A percentile compares a stretch with the other conserved stretches of the same genome.
phyloP scores from a whole-genome alignment of 2,797 vertebrate species.

The Phalanger gymnotis region DNA sequence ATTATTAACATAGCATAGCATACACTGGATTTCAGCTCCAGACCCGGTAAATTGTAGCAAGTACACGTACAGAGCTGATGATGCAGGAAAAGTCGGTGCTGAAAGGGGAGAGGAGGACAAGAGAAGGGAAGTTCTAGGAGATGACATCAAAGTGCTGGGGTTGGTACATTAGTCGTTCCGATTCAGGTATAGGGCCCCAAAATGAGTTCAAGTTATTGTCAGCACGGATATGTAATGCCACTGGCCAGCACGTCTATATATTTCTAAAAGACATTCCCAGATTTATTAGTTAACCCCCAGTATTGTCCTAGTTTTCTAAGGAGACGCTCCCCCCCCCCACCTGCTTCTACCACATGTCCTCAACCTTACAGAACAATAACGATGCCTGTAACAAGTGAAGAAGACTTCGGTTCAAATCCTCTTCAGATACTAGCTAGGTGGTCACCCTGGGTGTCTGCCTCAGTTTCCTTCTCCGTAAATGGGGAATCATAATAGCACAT shows the following conservation, averaged over 20 bases:
- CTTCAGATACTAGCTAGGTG: neutral
- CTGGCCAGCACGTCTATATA: neutral
- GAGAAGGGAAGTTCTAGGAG: neutral
- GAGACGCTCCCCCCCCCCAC: no score
- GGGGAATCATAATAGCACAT: neutral
- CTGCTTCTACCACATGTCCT: neutral
- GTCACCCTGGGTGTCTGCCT: neutral
- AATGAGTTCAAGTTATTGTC: neutral
- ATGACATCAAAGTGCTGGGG: neutral
- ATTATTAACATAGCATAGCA: neutral
- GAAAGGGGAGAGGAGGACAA: neutral
- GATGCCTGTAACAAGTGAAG: neutral
- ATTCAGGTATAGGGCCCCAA: neutral
- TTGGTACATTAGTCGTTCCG: neutral
- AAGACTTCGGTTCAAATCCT: neutral
- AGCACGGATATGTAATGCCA: neutral
- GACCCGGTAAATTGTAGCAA: neutral
- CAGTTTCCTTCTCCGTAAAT: neutral
- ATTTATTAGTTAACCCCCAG: neutral
- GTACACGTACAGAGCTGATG: neutral
- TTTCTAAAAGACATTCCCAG: neutral
- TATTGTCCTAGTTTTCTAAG: neutral
- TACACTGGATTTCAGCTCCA: slow-evolving; percentile 1
- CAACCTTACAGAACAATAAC: neutral
- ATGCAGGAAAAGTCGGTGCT: neutral